A percentile compares a stretch with the other conserved stretches of the same genome.
These are phyloP conservation scores for Momotus momota DNA, from an alignment of 2,797 vertebrate species.

Conservation along the genomic window DNA sequence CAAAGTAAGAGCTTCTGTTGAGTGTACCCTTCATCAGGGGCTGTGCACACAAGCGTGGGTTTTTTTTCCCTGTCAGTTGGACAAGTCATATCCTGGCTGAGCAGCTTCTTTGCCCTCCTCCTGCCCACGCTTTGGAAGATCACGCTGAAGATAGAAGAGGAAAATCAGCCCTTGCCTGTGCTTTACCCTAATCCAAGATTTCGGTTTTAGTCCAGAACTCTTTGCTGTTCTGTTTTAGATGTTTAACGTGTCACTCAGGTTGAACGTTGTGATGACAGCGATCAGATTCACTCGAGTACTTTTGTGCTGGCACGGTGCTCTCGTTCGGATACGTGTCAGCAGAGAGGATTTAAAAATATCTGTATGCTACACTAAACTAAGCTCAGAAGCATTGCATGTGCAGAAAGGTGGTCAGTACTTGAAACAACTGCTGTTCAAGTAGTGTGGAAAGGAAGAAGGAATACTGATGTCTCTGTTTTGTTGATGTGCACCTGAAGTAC, in stretches of 20 bases:
- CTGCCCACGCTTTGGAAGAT: background rate
- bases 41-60: background rate
- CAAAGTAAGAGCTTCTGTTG: conserved; percentile 20
- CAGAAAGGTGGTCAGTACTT: background rate
- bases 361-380: background rate
- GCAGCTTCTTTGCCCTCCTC: background rate
- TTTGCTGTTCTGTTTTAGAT: conserved; percentile 16
- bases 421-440: background rate
- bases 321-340: background rate
- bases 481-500: background rate
- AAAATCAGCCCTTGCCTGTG: background rate
- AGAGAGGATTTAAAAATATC: background rate
- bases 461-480: background rate
- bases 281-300: conserved; percentile 35
- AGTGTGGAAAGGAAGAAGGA: background rate
- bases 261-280: conserved; percentile 23
- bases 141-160: background rate
- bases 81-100: background rate
- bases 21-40: background rate
- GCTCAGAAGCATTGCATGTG: background rate
- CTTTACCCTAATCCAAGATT: background rate
- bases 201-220: background rate
- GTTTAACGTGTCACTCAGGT: conserved; percentile 40
- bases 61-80: background rate
- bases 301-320: conserved; percentile 21